A percentile compares a stretch with the other conserved stretches of the same genome.
phyloP scores from a whole-genome alignment of 1,140 invertebrate genomes.

The Ceratitis capitata region DNA sequence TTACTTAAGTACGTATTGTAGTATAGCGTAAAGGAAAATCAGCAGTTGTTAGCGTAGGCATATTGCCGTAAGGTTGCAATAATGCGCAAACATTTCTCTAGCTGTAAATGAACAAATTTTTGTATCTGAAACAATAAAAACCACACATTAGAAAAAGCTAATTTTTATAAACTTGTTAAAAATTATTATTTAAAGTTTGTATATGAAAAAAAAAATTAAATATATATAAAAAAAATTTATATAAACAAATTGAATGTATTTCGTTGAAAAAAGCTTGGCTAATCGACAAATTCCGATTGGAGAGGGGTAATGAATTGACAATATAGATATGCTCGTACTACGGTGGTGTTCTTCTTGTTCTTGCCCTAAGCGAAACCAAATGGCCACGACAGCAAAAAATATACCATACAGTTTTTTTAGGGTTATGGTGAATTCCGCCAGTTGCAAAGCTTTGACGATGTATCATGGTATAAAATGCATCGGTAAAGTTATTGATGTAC shows the following conservation, averaged over 20 bases:
- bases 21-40: neutral
- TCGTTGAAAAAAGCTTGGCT: too few species aligned
- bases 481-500: too few species aligned
- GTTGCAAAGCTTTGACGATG: too few species aligned
- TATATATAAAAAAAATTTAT: neutral
- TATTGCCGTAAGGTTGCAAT: neutral
- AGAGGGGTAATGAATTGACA: too few species aligned
- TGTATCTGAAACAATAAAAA: neutral
- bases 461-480: too few species aligned
- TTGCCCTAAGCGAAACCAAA: too few species aligned
- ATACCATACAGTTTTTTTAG: too few species aligned
- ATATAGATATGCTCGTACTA: too few species aligned
- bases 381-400: too few species aligned
- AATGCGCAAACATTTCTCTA: neutral
- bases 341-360: too few species aligned
- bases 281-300: too few species aligned
- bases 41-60: neutral
- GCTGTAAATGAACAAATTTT: constrained; percentile 25
- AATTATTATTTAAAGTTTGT: constrained; percentile 1
- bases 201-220: neutral
- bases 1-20: constrained; percentile 2
- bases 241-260: neutral
- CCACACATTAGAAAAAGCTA: neutral
- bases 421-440: too few species aligned
- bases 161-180: constrained; percentile 35